phyloP scores from a whole-genome alignment of 2,113 vertebrate species.

The Istiophorus platypterus region DNA sequence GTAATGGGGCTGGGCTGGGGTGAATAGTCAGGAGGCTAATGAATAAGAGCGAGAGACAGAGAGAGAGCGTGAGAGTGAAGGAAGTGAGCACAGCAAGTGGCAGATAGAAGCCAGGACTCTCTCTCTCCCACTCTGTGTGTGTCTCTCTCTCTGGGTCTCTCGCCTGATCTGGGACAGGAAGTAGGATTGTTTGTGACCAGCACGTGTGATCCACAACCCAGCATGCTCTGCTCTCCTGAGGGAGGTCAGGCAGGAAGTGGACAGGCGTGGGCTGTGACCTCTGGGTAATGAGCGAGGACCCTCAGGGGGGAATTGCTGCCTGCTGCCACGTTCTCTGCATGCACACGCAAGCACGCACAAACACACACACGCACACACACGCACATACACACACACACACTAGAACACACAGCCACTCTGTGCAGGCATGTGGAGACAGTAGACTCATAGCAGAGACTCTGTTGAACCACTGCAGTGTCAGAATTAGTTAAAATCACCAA shows the following conservation, averaged over 20 bases:
- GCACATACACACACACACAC: not conserved
- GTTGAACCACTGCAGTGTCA: conserved; percentile 16
- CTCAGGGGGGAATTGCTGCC: conserved; percentile 59
- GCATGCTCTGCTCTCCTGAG: conserved; percentile 74
- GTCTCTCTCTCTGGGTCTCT: conserved; percentile 18
- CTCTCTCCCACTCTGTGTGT: conserved; percentile 47
- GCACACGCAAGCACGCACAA: not conserved
- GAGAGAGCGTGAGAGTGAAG: conserved; percentile 77
- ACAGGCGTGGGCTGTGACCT: conserved; percentile 80
- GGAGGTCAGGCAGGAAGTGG: conserved; percentile 81
- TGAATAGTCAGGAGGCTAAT: conserved; percentile 80
- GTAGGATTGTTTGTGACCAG: conserved; percentile 78
- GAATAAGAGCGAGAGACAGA: conserved; percentile 72
- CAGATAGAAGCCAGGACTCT: conserved; percentile 72
- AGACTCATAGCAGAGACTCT: not conserved
- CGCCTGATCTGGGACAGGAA: conserved; percentile 71
- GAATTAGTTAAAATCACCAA: not conserved
- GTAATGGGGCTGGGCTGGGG: conserved; percentile 59
- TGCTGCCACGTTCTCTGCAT: conserved; percentile 62
- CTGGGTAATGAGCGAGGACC: conserved; percentile 78
- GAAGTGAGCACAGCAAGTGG: conserved; percentile 79
- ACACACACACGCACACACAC: conserved; percentile 11
- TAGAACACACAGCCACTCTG: not conserved
- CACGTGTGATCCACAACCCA: conserved; percentile 78
- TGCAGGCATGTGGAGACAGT: conserved; percentile 4